These are phyloP conservation scores for Henicopernis longicauda DNA, from an alignment of 2,113 vertebrate genomes.

Conservation along the genomic window DNA sequence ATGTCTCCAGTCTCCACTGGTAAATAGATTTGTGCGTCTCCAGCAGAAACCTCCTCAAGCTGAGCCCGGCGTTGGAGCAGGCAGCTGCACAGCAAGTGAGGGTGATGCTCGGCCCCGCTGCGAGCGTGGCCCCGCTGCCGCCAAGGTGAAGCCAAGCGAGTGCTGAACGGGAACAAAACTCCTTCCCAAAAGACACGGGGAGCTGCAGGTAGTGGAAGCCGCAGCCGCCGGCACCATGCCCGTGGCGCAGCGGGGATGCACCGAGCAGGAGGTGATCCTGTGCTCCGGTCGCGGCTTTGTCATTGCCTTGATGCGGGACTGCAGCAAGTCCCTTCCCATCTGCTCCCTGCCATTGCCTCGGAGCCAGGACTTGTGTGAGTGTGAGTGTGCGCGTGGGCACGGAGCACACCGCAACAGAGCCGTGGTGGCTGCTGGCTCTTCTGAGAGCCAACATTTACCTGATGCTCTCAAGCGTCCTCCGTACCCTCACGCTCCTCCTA, in stretches of 20 bases:
- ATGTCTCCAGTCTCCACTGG: constrained; percentile 28
- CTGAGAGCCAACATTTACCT: background rate
- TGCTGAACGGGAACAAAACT: background rate
- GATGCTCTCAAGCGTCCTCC: background rate
- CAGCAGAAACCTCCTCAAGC: background rate
- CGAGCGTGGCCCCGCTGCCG: fast-evolving
- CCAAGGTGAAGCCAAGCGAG: background rate
- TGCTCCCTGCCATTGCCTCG: background rate
- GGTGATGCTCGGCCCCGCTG: fast-evolving
- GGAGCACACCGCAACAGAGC: background rate
- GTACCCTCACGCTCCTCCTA: background rate
- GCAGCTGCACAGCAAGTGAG: background rate
- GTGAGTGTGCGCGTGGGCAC: background rate
- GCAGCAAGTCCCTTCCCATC: constrained; percentile 54
- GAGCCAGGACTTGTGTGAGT: background rate
- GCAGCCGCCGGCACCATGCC: background rate
- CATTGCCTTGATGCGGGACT: background rate
- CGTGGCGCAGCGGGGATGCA: background rate
- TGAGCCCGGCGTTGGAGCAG: background rate
- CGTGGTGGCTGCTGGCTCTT: background rate
- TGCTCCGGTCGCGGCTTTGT: background rate
- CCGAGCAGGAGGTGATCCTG: background rate
- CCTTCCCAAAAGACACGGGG: background rate
- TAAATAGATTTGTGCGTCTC: constrained; percentile 36
- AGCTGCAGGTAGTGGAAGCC: background rate